phyloP scores from a whole-genome alignment of 2,888 invertebrate species.

The Mesorhabditis belari region DNA sequence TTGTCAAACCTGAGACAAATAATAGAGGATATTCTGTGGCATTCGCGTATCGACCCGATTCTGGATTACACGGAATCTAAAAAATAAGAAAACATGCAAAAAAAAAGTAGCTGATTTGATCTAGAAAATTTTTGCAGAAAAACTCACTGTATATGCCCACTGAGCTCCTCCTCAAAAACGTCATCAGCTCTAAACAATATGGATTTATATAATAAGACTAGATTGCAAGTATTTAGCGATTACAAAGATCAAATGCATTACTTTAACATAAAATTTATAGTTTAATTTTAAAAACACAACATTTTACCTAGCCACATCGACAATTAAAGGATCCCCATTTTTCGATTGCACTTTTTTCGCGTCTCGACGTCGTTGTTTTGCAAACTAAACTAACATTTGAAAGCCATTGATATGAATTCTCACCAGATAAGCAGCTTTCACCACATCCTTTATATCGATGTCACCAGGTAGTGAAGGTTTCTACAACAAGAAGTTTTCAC shows the following conservation, averaged over 20 bases:
- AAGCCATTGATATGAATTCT: background rate
- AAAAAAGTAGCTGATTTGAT: no score
- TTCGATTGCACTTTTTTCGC: background rate
- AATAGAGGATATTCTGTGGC: background rate
- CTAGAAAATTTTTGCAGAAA: no score
- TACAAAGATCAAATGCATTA: no score
- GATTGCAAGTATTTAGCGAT: no score
- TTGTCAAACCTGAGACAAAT: background rate
- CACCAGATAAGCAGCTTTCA: background rate
- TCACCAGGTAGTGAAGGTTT: background rate
- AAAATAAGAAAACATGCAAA: background rate
- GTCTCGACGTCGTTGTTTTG: background rate
- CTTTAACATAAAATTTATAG: no score
- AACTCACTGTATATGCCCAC: background rate
- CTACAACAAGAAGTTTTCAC: background rate
- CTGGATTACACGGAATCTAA: background rate
- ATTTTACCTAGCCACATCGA: background rate
- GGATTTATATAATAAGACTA: no score
- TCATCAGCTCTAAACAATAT: no score
- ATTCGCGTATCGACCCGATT: background rate
- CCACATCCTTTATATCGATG: background rate
- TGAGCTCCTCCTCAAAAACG: background rate
- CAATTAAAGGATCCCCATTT: background rate
- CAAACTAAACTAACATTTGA: background rate
- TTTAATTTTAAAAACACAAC: no score